Percentiles rank a stretch among this genome's conserved stretches.
These are phyloP conservation scores for Napeogenes sylphis DNA, from an alignment of 2,888 invertebrate species.

Conservation along the genomic window DNA sequence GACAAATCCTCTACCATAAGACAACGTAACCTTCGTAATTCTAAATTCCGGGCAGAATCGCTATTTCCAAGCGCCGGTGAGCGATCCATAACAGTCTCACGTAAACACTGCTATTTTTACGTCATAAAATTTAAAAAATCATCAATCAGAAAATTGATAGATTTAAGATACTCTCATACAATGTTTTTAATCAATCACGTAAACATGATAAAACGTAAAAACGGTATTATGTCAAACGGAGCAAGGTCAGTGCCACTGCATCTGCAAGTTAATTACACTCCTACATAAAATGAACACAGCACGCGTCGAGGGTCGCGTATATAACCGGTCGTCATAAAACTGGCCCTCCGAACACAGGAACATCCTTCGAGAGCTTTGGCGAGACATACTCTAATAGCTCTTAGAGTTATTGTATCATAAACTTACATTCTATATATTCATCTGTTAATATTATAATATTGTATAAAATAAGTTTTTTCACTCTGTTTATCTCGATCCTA, in stretches of 20 bases:
- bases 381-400: constrained; percentile 16
- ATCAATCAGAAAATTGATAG: too few relatives aligned
- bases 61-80: constrained; percentile 53
- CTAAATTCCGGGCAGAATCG: constrained; percentile 60
- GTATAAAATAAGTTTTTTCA: too few relatives aligned
- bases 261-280: constrained; percentile 42
- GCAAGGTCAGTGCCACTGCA: constrained; percentile 45
- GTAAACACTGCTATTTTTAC: constrained; percentile 41
- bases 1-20: constrained; percentile 5
- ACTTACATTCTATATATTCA: too few relatives aligned
- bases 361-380: constrained; percentile 34
- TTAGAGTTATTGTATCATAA: too few relatives aligned
- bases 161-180: too few relatives aligned
- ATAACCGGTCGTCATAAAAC: constrained; percentile 42
- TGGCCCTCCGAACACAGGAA: constrained; percentile 35
- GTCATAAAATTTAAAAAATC: constrained; percentile 19
- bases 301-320: constrained; percentile 39
- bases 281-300: constrained; percentile 36
- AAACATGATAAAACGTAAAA: background rate
- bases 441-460: too few relatives aligned
- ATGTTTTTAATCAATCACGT: too few relatives aligned
- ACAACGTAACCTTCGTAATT: constrained; percentile 42
- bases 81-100: constrained; percentile 35
- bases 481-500: background rate
- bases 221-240: constrained; percentile 29